phyloP scores from a whole-genome alignment of 2,113 vertebrate genomes.

The Mobula birostris region DNA sequence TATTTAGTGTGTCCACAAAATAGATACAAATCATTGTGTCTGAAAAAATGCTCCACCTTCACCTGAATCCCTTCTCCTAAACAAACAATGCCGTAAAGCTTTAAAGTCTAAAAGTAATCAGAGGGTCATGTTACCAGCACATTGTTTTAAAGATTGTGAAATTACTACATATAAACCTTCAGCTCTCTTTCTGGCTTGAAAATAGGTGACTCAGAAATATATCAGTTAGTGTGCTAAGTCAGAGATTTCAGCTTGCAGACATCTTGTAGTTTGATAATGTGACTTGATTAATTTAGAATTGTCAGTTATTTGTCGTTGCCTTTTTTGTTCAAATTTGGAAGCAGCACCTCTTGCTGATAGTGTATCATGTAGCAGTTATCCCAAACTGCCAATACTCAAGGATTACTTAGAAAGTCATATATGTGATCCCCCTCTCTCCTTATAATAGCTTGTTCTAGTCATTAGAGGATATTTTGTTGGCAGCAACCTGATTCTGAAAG shows the following conservation, averaged over 20 bases:
- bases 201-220: background rate
- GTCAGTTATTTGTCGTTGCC: background rate
- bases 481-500: slow-evolving; percentile 6
- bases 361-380: background rate
- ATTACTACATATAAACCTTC: background rate
- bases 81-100: background rate
- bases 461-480: background rate
- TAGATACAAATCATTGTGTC: background rate
- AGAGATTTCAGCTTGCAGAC: background rate
- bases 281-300: background rate
- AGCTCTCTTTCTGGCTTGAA: background rate
- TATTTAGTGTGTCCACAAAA: background rate
- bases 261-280: background rate
- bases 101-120: background rate
- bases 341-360: background rate
- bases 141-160: background rate
- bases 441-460: slow-evolving; percentile 19
- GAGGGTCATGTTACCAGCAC: background rate
- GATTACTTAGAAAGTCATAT: slow-evolving; percentile 21
- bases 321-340: background rate
- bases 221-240: background rate
- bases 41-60: background rate
- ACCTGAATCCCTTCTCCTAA: background rate
- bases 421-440: background rate
- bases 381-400: background rate